Evolutionary conservation across 2,888 invertebrate genomes (phyloP), one percentile per base, ranked within the genome.

Genomic region (Plagodis dolabraria): DNA sequence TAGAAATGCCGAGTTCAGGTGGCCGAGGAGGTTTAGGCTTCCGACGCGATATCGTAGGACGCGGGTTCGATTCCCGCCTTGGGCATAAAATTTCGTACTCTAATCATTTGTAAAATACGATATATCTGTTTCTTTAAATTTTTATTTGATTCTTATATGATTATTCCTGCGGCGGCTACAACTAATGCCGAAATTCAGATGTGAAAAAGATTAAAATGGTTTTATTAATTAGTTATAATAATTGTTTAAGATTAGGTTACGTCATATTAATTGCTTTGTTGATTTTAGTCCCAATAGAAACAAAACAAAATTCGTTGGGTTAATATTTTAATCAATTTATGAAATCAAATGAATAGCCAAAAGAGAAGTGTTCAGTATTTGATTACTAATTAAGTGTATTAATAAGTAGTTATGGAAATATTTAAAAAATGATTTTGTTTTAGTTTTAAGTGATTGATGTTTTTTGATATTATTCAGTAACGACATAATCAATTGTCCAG

Each of bases 361-460:
- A 85, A 75, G 71, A 65, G 64, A 82, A 76, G 83, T 86, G 85
- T 86, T 86, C 85, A 83, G 78, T 83, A 83, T 81, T 79, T 80
- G 75, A 80, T 82, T 83, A 70, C 56, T 80, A 76, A 71, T 71
- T 74, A 62, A 67, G 55, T 56, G 63, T 63, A 56, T 51, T 69
- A 60, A 52, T 55, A 57, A 60, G 53, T 70, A 60, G 52, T 55
- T 63, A 57, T 49, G 59, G 53, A 44, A 60, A 52, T 57, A 52
- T 59, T 64, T 43, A 54, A 55, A 50, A 35, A 53, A 45, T 56
- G 51, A 55, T 60, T 57, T 22, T 22, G 22, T 22, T 44, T 12
- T 44, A 12, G 56, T 44, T n/a, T 59, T 52, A 62, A 53, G 38
- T 55, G 56, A 51, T 22, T 54, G 38, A 53, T 64, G 61, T 55